phyloP scores from a whole-genome alignment of 2,797 vertebrate species.

The Lophotriccus pileatus region DNA sequence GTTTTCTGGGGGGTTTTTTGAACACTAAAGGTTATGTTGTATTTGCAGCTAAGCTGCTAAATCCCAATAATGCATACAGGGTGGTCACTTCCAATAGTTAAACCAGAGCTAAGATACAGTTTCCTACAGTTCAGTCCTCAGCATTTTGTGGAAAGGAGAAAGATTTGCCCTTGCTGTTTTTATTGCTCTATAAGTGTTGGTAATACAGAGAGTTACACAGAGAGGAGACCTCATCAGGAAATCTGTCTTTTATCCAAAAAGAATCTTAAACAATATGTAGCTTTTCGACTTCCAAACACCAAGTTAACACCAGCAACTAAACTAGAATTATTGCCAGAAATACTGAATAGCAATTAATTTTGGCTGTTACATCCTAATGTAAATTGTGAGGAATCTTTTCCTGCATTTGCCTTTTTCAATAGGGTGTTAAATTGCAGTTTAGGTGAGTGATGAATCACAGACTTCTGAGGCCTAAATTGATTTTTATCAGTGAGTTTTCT shows the following conservation, averaged over 20 bases:
- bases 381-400: not conserved
- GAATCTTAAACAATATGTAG: not conserved
- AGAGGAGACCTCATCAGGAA: not conserved
- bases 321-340: not conserved
- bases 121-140: not conserved
- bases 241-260: not conserved
- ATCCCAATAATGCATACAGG: not conserved
- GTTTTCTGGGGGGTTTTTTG: not conserved
- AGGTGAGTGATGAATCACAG: slow-evolving; percentile 6
- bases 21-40: not conserved
- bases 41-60: not conserved
- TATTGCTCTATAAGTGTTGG: not conserved
- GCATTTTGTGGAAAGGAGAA: not conserved
- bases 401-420: not conserved
- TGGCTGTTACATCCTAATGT: not conserved
- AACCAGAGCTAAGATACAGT: not conserved
- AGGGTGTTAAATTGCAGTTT: not conserved
- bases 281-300: not conserved
- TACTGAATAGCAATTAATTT: slow-evolving; percentile 2
- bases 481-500: slow-evolving; percentile 2
- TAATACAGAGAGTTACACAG: not conserved
- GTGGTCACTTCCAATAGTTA: not conserved
- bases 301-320: not conserved
- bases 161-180: not conserved
- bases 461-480: not conserved